phyloP scores from a whole-genome alignment of 2,113 vertebrate genomes.

The Syngnathus floridae region DNA sequence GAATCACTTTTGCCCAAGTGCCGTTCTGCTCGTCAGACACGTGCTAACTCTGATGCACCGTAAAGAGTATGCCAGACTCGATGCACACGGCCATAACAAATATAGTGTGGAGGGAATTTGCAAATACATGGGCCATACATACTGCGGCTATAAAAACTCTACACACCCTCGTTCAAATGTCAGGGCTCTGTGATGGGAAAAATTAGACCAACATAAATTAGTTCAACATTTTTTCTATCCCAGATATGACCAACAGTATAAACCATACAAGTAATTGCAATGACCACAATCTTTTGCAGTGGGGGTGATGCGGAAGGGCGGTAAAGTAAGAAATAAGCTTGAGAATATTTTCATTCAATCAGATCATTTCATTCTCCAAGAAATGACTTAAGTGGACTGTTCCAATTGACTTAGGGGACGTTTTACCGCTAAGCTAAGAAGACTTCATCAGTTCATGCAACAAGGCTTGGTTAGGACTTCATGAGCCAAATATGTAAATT shows the following conservation, averaged over 20 bases:
- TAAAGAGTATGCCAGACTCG: conserved; percentile 20
- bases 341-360: too few relatives aligned
- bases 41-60: conserved; percentile 39
- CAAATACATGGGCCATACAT: conserved; percentile 9
- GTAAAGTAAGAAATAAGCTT: too few relatives aligned
- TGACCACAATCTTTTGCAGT: too few relatives aligned
- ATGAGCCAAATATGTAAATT: too few relatives aligned
- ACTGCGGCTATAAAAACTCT: background rate
- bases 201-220: background rate
- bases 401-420: too few relatives aligned
- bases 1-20: conserved; percentile 74
- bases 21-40: conserved; percentile 38
- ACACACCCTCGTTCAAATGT: background rate
- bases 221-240: background rate
- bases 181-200: background rate
- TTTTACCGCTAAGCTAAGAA: too few relatives aligned
- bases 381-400: too few relatives aligned
- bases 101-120: background rate
- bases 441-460: too few relatives aligned
- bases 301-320: too few relatives aligned
- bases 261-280: too few relatives aligned
- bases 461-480: too few relatives aligned
- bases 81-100: conserved; percentile 7
- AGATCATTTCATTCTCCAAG: too few relatives aligned
- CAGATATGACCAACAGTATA: background rate